Percentiles rank a stretch among this genome's conserved stretches.
phyloP scores from a whole-genome alignment of 2,113 vertebrate species.

The Melanocharis versteri region DNA sequence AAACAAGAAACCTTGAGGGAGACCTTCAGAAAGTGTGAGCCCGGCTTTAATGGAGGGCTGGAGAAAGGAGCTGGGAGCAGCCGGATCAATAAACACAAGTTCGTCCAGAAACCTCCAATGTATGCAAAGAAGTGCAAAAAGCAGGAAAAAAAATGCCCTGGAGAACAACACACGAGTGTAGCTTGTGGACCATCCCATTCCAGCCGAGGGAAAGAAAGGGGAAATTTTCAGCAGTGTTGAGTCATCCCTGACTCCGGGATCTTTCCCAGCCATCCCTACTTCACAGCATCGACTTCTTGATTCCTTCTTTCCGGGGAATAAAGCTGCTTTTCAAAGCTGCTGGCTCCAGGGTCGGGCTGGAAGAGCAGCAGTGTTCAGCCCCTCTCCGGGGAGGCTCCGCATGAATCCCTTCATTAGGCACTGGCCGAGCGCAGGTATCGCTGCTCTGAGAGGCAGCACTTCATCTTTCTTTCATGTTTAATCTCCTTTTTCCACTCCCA shows the following conservation, averaged over 20 bases:
- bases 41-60: not conserved
- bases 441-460: not conserved
- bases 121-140: not conserved
- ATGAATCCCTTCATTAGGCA: not conserved
- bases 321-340: not conserved
- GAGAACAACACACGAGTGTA: accelerated
- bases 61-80: not conserved
- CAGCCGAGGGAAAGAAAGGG: not conserved
- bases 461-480: not conserved
- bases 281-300: not conserved
- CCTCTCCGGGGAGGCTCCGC: not conserved
- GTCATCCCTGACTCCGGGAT: not conserved
- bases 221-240: accelerated
- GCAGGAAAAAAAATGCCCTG: not conserved
- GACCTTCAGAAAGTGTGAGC: not conserved
- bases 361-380: not conserved
- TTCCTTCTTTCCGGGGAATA: not conserved
- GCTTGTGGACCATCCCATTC: not conserved
- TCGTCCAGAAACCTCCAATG: not conserved
- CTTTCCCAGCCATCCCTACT: not conserved
- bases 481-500: not conserved
- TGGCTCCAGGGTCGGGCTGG: not conserved
- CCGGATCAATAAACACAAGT: not conserved
- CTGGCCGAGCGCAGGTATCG: accelerated
- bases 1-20: not conserved